Conservation (phyloP, 2,797 vertebrate genomes). For the Typhlichthys subterraneus region DNA sequence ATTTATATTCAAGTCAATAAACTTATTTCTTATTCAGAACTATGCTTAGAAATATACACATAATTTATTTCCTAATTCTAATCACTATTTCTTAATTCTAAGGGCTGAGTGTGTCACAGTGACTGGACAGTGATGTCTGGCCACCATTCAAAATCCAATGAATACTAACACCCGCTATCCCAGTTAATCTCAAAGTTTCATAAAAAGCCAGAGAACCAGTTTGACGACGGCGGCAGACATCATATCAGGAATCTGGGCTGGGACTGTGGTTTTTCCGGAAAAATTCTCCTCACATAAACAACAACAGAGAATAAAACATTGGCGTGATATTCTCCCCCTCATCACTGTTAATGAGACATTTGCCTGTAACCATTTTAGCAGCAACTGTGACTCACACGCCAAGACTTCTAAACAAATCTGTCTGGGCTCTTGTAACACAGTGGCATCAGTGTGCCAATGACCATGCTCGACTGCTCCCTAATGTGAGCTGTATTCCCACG, state of each 20-base stretch:
- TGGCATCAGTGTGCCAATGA: slow-evolving; percentile 45
- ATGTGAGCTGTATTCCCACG: slow-evolving; percentile 42
- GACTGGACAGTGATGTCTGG: slow-evolving; percentile 38
- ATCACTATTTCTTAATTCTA: slow-evolving; percentile 56
- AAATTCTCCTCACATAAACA: slow-evolving; percentile 52
- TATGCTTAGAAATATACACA: slow-evolving; percentile 10
- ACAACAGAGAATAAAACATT: slow-evolving; percentile 52
- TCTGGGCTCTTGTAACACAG: slow-evolving; percentile 41
- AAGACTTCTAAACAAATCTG: slow-evolving; percentile 51
- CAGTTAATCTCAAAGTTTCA: slow-evolving; percentile 56
- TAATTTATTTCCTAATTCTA: too few species aligned
- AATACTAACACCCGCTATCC: slow-evolving; percentile 16
- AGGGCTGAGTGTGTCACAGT: slow-evolving; percentile 32
- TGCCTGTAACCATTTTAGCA: slow-evolving; percentile 50
- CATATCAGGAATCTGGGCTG: slow-evolving; percentile 44
- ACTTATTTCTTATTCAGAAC: slow-evolving; percentile 27
- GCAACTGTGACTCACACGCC: slow-evolving; percentile 53
- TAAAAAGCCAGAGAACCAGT: slow-evolving; percentile 46
- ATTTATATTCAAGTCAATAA: neutral
- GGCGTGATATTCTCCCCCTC: slow-evolving; percentile 40
- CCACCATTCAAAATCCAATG: slow-evolving; percentile 23
- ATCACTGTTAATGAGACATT: slow-evolving; percentile 63
- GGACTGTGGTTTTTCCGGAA: slow-evolving; percentile 31
- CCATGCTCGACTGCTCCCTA: slow-evolving; percentile 38
- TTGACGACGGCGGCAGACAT: slow-evolving; percentile 40